These are phyloP conservation scores for Bombus vancouverensis DNA, from an alignment of 1,140 invertebrate genomes.

Conservation along the genomic window DNA sequence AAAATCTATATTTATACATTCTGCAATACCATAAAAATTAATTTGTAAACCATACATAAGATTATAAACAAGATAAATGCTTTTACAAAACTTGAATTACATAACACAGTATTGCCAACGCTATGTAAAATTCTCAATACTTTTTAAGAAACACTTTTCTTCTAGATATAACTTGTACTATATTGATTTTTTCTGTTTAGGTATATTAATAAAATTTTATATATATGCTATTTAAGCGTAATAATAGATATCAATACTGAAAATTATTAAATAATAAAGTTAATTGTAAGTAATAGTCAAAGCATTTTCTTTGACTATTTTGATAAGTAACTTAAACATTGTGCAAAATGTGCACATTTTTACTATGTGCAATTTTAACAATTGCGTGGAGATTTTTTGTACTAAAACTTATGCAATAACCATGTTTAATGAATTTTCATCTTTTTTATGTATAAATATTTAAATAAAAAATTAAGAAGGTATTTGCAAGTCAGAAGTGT, in stretches of 20 bases:
- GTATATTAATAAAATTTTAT: neutral
- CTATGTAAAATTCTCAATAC: neutral
- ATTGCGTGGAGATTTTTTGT: neutral
- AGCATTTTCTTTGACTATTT: neutral
- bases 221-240: conserved; percentile 1
- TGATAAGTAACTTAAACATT: conserved; percentile 3
- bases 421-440: neutral
- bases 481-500: neutral
- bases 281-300: no score
- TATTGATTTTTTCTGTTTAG: neutral
- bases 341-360: neutral
- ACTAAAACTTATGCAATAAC: neutral
- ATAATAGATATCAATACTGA: conserved; percentile 9
- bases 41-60: neutral
- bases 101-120: neutral
- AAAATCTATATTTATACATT: conserved; percentile 10
- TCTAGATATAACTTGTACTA: neutral
- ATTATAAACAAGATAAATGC: conserved; percentile 23
- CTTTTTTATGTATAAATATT: neutral
- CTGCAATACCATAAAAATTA: neutral
- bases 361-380: neutral
- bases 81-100: neutral
- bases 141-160: conserved; percentile 8
- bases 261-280: neutral
- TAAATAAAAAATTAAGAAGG: neutral